A percentile compares a stretch with the other conserved stretches of the same genome.
Conservation (phyloP, 2,888 invertebrate species). For the Lasioglossum villosulum region DNA sequence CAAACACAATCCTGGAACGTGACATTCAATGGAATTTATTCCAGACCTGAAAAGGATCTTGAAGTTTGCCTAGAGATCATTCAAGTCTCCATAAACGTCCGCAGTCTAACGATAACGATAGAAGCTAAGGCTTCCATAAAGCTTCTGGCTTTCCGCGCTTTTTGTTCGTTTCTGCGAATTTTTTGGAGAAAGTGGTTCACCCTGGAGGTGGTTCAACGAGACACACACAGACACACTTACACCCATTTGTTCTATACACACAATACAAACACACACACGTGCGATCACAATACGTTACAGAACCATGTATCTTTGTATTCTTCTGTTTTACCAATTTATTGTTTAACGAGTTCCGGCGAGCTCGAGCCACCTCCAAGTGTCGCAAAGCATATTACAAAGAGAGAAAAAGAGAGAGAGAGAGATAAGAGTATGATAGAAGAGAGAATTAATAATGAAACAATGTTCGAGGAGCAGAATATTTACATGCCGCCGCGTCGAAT, state of each 20-base stretch:
- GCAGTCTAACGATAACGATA: not conserved
- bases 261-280: not conserved
- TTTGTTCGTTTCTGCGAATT: not conserved
- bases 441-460: conserved; percentile 1
- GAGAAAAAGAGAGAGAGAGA: not conserved
- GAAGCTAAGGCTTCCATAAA: not conserved
- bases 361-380: conserved; percentile 70
- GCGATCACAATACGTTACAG: not conserved
- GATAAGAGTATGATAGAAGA: not conserved
- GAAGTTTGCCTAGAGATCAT: too few species aligned
- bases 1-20: too few species aligned
- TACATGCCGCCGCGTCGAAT: conserved; percentile 81
- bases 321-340: not conserved
- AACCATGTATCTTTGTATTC: conserved; percentile 17
- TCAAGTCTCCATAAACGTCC: too few species aligned
- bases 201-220: conserved; percentile 55
- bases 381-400: conserved; percentile 69
- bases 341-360: conserved; percentile 24
- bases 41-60: too few species aligned
- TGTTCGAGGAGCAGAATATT: conserved; percentile 49
- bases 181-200: not conserved
- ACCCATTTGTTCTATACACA: conserved; percentile 28
- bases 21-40: too few species aligned
- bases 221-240: not conserved
- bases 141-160: not conserved